Conservation (phyloP, 1,140 invertebrate species). For the Heliconius hewitsoni region DNA sequence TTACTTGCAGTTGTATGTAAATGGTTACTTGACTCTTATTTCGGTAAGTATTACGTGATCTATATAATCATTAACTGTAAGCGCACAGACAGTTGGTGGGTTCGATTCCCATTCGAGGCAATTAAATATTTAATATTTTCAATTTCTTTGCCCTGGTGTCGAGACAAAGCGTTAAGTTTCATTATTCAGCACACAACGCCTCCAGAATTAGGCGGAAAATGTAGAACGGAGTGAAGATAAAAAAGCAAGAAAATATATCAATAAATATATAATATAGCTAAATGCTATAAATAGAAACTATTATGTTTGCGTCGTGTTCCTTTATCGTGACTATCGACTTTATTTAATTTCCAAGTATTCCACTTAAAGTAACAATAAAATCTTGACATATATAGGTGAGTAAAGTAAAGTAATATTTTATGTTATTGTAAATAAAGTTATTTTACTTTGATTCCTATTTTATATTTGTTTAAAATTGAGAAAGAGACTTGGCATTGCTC, state of each 20-base stretch:
- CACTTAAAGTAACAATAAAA: not conserved
- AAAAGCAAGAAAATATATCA: too few relatives aligned
- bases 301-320: conserved; percentile 20
- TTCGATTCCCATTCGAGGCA: too few relatives aligned
- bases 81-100: too few relatives aligned
- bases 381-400: not conserved
- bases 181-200: too few relatives aligned
- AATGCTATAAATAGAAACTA: conserved; percentile 10
- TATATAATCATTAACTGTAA: not conserved
- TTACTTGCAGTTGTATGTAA: not conserved
- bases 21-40: conserved; percentile 13
- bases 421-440: not conserved
- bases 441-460: too few relatives aligned
- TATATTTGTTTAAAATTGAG: not conserved
- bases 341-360: conserved; percentile 21
- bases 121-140: too few relatives aligned
- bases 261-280: not conserved
- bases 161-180: too few relatives aligned
- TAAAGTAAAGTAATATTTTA: not conserved
- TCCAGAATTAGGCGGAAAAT: too few relatives aligned
- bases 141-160: too few relatives aligned
- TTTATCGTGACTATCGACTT: conserved; percentile 32
- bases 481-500: not conserved
- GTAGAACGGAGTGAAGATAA: too few relatives aligned
- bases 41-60: not conserved